Evolutionary conservation across 2,113 vertebrate genomes (phyloP).

Genomic region (Micromys minutus): DNA sequence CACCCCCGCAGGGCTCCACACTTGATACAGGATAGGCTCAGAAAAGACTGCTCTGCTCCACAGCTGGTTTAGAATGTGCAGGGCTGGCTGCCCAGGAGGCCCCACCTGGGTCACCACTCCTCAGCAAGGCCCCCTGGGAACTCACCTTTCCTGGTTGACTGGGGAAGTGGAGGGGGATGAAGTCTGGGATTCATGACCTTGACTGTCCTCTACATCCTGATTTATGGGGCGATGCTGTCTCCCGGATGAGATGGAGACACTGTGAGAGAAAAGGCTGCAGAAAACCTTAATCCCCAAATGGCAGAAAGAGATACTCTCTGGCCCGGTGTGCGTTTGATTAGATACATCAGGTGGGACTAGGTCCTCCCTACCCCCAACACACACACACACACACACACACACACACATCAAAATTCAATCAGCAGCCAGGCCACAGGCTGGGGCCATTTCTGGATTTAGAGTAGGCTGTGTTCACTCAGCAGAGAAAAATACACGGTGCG

Average conservation of each 20-base stretch:
- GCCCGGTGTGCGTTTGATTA: conserved; percentile 51
- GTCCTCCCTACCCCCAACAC: neutral
- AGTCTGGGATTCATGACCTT: conserved; percentile 49
- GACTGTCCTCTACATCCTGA: conserved; percentile 50
- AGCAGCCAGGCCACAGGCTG: neutral
- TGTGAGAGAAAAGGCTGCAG: conserved; percentile 51
- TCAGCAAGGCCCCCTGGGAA: neutral
- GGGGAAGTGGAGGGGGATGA: neutral
- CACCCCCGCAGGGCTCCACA: fast-evolving
- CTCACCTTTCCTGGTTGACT: neutral
- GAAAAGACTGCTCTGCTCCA: neutral
- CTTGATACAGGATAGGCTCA: neutral
- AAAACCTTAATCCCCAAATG: conserved; percentile 73
- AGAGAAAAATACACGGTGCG: neutral
- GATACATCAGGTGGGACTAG: neutral
- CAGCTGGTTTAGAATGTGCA: neutral
- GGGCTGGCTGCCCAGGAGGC: neutral
- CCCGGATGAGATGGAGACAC: conserved; percentile 55
- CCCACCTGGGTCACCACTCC: neutral
- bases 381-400: no score
- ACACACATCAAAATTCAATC: fast-evolving
- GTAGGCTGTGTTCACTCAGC: neutral
- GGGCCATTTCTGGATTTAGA: conserved; percentile 7
- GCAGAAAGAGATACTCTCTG: conserved; percentile 64
- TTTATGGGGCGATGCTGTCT: conserved; percentile 57